Conservation (phyloP, 2,888 invertebrate genomes). For the Lithodes maja region DNA sequence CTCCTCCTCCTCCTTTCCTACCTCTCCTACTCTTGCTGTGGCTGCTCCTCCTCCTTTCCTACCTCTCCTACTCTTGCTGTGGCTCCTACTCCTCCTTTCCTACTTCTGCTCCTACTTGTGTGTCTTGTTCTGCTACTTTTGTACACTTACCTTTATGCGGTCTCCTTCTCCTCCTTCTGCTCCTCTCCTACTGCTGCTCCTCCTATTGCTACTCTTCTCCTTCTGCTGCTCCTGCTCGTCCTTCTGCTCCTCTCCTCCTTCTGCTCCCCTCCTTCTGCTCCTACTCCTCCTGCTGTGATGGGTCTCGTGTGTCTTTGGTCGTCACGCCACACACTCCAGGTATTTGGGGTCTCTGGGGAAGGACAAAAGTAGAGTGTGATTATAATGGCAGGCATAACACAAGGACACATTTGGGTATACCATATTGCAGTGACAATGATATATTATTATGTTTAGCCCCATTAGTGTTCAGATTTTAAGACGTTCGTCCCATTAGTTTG, state of each 20-base stretch:
- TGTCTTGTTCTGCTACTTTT: neutral
- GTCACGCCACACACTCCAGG: no score
- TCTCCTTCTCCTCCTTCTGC: neutral
- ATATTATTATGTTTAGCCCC: no score
- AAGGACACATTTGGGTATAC: no score
- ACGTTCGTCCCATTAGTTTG: no score
- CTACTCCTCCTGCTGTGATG: neutral
- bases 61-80: neutral
- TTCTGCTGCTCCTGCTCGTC: neutral
- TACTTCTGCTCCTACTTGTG: neutral
- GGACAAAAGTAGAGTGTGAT: no score
- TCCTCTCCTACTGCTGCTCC: neutral
- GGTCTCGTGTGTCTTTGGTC: no score
- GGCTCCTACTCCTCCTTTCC: neutral
- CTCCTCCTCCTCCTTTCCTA: neutral
- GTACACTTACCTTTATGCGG: neutral
- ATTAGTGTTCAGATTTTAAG: no score
- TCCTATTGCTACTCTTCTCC: neutral
- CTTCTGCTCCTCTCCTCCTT: neutral
- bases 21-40: neutral
- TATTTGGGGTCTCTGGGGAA: no score
- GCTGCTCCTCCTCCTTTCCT: neutral
- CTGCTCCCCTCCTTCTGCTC: neutral
- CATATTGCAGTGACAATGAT: no score
- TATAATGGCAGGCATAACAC: no score